Evolutionary conservation across 2,888 invertebrate species (phyloP), one percentile per base, ranked within the genome.

Genomic region (Lepidonotus clava): DNA sequence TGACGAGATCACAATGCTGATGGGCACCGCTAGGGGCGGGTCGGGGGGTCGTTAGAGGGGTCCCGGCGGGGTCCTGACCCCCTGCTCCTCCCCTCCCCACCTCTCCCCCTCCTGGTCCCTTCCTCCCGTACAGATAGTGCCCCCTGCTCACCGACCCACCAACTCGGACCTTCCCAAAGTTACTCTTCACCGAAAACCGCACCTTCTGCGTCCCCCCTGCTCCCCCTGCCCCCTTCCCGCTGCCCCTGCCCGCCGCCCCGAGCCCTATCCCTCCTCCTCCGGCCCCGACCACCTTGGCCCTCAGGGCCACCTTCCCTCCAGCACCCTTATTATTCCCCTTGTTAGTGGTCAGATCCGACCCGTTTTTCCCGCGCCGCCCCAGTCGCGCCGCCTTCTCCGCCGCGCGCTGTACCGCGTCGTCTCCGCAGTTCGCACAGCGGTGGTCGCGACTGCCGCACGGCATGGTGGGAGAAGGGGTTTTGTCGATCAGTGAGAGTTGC

Each of bases 311-410:
- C 80, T 80, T 41, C 41, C 80, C n/a, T 28, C 14, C 66, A 14
- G 51, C 51, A 51, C 51, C 51, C 66, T 28, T 28, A 6, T 14
- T n/a, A 8, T n/a, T n/a, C 6, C n/a, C 80, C 11, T 21, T 24
- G 1, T 6, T 24, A 14, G 46, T 1, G 18, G 24, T 46, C 46
- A 21, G 6, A 1, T 14, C 2, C 0, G 1, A n/a, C 32, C 2
- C n/a, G 1, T 2, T 38, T 18, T 1, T 2, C 18, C 34, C 24
- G 4, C 1, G 14, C n/a, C 80, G 41, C 14, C 18, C n/a, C 28
- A 46, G 80, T n/a, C 51, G 46, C 1, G 80, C 80, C 28, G 41
- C 46, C 80, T 80, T 80, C 46, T 28, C 28, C 21, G 80, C 80
- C 8, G 80, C 80, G n/a, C 5, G 28, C 2, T 21, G 51, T 18